phyloP scores from a whole-genome alignment of 2,113 vertebrate genomes.

The Aptenodytes forsteri region DNA sequence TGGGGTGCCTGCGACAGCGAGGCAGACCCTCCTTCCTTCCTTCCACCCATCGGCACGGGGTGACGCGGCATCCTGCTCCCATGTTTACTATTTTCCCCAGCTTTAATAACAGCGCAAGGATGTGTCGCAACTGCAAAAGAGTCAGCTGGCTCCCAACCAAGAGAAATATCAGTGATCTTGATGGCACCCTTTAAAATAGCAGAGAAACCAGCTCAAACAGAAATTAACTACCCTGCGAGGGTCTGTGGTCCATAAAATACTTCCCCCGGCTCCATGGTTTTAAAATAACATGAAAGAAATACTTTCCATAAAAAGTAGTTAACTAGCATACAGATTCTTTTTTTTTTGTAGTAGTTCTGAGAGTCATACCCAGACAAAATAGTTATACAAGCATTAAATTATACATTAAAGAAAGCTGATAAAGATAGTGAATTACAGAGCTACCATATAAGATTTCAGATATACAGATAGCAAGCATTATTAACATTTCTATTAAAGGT shows the following conservation, averaged over 20 bases:
- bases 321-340: neutral
- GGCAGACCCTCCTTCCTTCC: neutral
- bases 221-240: conserved; percentile 42
- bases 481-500: conserved; percentile 55
- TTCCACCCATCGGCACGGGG: rapidly evolving
- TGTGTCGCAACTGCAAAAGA: conserved; percentile 24
- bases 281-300: conserved; percentile 68
- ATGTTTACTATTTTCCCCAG: neutral
- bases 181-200: conserved; percentile 58
- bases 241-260: conserved; percentile 49
- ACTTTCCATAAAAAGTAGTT: conserved; percentile 52
- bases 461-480: conserved; percentile 36
- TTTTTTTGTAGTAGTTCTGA: conserved; percentile 28
- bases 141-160: conserved; percentile 29
- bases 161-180: conserved; percentile 44
- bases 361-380: conserved; percentile 54
- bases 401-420: conserved; percentile 55
- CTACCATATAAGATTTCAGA: conserved; percentile 13
- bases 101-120: neutral
- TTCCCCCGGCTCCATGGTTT: conserved; percentile 38
- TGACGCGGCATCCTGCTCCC: neutral
- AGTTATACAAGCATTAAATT: conserved; percentile 58
- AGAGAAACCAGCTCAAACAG: conserved; percentile 53
- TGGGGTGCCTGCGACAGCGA: rapidly evolving
- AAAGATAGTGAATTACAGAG: conserved; percentile 36